Base-by-base conservation (phyloP, 1,140 invertebrate genomes). In the Drosophila parabipectinata region DNA sequence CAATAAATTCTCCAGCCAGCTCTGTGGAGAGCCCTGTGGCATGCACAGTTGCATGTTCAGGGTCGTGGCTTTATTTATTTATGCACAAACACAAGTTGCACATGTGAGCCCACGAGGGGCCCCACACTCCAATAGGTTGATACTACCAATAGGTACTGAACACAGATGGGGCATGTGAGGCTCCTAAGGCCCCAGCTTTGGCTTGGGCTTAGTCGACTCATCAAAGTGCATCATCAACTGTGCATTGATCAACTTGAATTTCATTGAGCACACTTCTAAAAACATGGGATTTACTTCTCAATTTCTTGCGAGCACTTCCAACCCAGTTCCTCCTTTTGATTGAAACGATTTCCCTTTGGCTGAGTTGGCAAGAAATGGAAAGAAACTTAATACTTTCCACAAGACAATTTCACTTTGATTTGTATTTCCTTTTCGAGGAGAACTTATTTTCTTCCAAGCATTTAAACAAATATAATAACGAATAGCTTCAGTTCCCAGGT, bases 61-160 rank as follows among this genome's bases (percentile, higher is more conserved):
- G 73, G 53, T 52, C 67, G 57, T 68, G 67, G 14, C 62, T 67
- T 63, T 84, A 84, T 84, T 85, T 87, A 79, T 83, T 83, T 83
- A 79, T 72, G 69, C 76, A 75, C 75, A 75, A 75, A 79, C 58
- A 34, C 60, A 71, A 76, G 50, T 48, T 75, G 60, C 72, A 66
- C 58, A 59, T 82, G 74, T 58, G 61, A 75, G 39, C 52, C 37
- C 59, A 12, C 48, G 21, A 26, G 30, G 34, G 52, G 62, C 52
- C 21, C 15, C 14, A 28, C 2, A 12, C 5, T 21, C 21, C 21
- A 21, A 21, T 21, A 2, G n/a, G 6, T 15, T 28, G 26, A 28
- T 28, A 7, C 26, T 7, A 28, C 26, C 26, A 28, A 28, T 28
- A 28, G 26, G 26, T 28, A 28, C 26, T 28, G 5, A 6, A 1